phyloP scores from a whole-genome alignment of 2,113 vertebrate genomes.

The Oceanodroma tethys region DNA sequence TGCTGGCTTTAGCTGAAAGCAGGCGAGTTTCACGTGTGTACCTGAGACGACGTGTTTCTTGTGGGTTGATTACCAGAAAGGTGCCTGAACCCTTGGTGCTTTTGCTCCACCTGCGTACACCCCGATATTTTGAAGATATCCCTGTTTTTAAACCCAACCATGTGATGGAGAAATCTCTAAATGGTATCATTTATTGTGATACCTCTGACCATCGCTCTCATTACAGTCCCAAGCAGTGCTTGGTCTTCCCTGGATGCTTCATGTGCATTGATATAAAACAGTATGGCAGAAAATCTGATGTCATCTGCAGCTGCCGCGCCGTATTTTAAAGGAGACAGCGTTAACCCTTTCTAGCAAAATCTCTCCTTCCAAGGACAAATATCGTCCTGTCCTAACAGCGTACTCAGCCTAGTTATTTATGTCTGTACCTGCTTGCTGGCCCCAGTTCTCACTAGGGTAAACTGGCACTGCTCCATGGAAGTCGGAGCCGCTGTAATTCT shows the following conservation, averaged over 20 bases:
- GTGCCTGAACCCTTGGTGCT: background rate
- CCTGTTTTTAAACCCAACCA: background rate
- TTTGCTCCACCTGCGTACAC: background rate
- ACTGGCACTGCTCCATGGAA: background rate
- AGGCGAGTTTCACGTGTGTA: background rate
- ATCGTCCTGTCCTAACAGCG: background rate
- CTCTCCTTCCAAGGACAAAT: background rate
- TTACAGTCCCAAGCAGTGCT: background rate
- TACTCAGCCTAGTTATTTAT: background rate
- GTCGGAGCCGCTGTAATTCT: background rate
- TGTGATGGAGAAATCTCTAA: background rate
- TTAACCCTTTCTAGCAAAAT: constrained; percentile 43
- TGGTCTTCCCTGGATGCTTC: constrained; percentile 27
- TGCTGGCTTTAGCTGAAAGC: background rate
- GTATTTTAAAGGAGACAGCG: constrained; percentile 32
- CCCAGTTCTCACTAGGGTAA: background rate
- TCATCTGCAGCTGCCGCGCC: constrained; percentile 43
- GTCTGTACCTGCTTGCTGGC: background rate
- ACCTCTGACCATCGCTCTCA: background rate
- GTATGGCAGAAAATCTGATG: constrained; percentile 61
- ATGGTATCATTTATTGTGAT: background rate
- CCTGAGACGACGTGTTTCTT: background rate
- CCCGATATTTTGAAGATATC: background rate
- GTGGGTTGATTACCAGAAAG: background rate
- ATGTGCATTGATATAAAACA: constrained; percentile 38